Conservation (phyloP, 2,113 vertebrate species). For the Egretta garzetta region DNA sequence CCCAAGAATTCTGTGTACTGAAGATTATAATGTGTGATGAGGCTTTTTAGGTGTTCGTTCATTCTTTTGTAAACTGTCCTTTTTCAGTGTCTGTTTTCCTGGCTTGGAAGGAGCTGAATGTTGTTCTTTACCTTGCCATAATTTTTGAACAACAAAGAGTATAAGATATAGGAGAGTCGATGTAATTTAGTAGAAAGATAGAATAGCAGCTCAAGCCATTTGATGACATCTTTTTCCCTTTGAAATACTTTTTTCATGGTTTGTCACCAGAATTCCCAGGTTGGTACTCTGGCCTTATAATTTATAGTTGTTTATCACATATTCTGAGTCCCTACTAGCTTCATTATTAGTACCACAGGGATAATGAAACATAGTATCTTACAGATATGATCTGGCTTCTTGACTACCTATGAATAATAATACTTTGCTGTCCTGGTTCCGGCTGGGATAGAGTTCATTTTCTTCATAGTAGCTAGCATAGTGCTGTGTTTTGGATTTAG, state of each 20-base stretch:
- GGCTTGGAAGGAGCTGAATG: neutral
- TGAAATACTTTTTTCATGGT: slow-evolving; percentile 14
- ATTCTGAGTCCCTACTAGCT: slow-evolving; percentile 27
- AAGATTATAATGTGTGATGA: neutral
- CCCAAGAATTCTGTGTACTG: neutral
- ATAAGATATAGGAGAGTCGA: neutral
- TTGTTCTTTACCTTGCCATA: neutral
- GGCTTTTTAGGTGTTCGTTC: neutral
- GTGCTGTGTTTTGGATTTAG: too few species aligned
- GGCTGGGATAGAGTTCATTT: too few species aligned
- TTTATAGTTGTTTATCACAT: slow-evolving; percentile 54
- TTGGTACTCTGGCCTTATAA: slow-evolving; percentile 18
- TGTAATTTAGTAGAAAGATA: slow-evolving; percentile 35
- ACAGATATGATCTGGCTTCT: slow-evolving; percentile 48
- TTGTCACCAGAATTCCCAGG: slow-evolving; percentile 47
- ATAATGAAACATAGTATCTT: slow-evolving; percentile 52
- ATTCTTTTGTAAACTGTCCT: neutral
- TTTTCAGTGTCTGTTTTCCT: neutral
- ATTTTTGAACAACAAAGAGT: neutral
- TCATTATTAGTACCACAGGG: slow-evolving; percentile 61
- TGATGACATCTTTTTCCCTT: slow-evolving; percentile 46
- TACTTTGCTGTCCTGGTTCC: too few species aligned
- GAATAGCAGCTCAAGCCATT: slow-evolving; percentile 10
- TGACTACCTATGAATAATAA: slow-evolving; percentile 55
- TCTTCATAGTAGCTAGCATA: too few species aligned